Percentiles rank a stretch among this genome's conserved stretches.
Conservation (phyloP, 2,888 invertebrate genomes). For the Chalcis sispes region DNA sequence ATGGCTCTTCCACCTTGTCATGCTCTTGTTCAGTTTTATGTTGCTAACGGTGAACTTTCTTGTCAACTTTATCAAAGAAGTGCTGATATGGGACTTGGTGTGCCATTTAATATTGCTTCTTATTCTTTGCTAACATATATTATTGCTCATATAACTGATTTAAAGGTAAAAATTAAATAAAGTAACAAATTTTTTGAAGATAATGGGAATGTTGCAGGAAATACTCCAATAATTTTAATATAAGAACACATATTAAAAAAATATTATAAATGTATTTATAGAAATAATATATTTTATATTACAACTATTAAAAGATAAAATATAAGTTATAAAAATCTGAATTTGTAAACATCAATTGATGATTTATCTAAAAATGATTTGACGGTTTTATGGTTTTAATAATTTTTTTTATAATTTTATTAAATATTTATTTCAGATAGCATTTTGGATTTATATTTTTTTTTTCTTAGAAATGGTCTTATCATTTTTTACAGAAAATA, state of each 20-base stretch:
- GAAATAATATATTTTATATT: slow-evolving; percentile 8
- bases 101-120: slow-evolving; percentile 98
- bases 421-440: not conserved
- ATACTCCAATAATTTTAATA: slow-evolving; percentile 19
- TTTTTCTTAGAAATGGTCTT: slow-evolving; percentile 4
- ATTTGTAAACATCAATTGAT: not conserved
- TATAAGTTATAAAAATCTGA: not conserved
- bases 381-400: not conserved
- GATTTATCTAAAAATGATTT: not conserved
- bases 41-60: slow-evolving; percentile 88
- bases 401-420: not conserved
- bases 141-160: slow-evolving; percentile 95
- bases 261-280: slow-evolving; percentile 17
- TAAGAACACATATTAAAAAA: slow-evolving; percentile 23
- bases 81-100: slow-evolving; percentile 98
- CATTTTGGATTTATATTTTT: not conserved
- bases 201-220: slow-evolving; percentile 40
- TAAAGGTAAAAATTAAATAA: slow-evolving; percentile 80
- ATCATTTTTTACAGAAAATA: not conserved
- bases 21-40: slow-evolving; percentile 95
- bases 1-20: slow-evolving; percentile 99
- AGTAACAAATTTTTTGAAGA: not conserved
- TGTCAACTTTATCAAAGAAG: slow-evolving; percentile 97
- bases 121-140: slow-evolving; percentile 95
- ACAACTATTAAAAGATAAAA: slow-evolving; percentile 1